A percentile compares a stretch with the other conserved stretches of the same genome.
Conservation (phyloP, 2,888 invertebrate genomes). For the Apamea epomidion region DNA sequence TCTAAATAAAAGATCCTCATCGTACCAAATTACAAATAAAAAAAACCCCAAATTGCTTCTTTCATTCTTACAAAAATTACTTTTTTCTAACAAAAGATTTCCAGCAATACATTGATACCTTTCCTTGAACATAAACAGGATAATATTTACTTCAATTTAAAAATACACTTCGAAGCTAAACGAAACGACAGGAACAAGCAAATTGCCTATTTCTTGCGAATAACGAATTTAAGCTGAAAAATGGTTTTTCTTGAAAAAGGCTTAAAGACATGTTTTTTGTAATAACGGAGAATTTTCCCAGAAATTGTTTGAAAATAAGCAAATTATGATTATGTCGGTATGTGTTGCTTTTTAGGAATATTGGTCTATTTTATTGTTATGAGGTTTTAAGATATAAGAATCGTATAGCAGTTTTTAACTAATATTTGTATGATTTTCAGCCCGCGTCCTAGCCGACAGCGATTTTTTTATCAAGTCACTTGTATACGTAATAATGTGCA, state of each 20-base stretch:
- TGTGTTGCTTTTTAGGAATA: neutral
- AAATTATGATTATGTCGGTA: neutral
- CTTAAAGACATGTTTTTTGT: constrained; percentile 26
- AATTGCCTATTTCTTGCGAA: constrained; percentile 70
- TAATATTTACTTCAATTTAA: constrained; percentile 53
- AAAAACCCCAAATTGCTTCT: constrained; percentile 26
- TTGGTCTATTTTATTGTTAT: neutral
- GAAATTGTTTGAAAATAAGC: neutral
- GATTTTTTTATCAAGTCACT: neutral
- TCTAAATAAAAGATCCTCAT: neutral
- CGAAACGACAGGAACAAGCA: constrained; percentile 64
- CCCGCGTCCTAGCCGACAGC: neutral
- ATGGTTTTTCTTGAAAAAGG: constrained; percentile 41
- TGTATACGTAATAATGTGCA: too few species aligned
- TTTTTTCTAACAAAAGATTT: constrained; percentile 31
- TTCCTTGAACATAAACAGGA: constrained; percentile 24
- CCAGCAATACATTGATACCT: constrained; percentile 34
- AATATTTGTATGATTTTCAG: neutral
- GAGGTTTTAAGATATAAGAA: neutral
- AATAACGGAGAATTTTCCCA: constrained; percentile 4
- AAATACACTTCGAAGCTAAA: constrained; percentile 52
- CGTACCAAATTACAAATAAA: constrained; percentile 16
- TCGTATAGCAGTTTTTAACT: neutral
- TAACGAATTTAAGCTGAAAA: constrained; percentile 60
- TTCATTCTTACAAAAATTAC: constrained; percentile 28